Evolutionary conservation across 2,888 invertebrate genomes (phyloP).

Genomic region (Uloborus plumipes): DNA sequence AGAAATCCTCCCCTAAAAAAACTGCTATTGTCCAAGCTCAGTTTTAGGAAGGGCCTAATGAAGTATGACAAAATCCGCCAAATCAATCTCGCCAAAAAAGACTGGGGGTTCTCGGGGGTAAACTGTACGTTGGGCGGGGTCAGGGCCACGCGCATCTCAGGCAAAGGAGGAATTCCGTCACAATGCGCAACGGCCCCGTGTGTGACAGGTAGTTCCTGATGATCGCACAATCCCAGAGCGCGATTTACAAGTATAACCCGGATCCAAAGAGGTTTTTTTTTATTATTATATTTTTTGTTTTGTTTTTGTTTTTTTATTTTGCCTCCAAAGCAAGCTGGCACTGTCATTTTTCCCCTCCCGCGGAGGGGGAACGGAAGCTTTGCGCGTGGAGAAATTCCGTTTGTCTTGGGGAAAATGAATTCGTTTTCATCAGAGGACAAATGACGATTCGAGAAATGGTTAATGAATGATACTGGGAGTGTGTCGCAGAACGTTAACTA

Average conservation of each 20-base stretch:
- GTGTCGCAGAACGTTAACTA: too few species aligned
- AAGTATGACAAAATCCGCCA: too few species aligned
- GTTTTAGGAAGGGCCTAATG: too few species aligned
- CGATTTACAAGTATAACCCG: conserved; percentile 58
- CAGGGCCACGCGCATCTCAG: conserved; percentile 79
- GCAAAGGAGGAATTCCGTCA: conserved; percentile 53
- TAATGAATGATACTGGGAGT: conserved; percentile 13
- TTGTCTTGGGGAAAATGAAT: conserved; percentile 23
- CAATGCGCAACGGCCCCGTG: conserved; percentile 48
- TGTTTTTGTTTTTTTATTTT: background rate
- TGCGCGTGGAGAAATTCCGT: conserved; percentile 26
- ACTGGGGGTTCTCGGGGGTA: background rate
- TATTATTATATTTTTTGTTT: background rate
- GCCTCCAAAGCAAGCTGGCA: background rate
- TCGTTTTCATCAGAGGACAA: conserved; percentile 36
- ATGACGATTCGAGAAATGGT: conserved; percentile 24
- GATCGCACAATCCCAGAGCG: conserved; percentile 39
- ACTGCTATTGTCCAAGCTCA: too few species aligned
- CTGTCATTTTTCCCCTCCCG: background rate
- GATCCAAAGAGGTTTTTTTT: conserved; percentile 44
- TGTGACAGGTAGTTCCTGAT: conserved; percentile 64
- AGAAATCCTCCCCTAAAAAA: too few species aligned
- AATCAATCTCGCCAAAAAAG: too few species aligned
- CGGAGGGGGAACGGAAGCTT: background rate
- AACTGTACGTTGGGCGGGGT: conserved; percentile 79